Base-by-base conservation (phyloP, 2,797 vertebrate species). In the Tokudaia muenninki region DNA sequence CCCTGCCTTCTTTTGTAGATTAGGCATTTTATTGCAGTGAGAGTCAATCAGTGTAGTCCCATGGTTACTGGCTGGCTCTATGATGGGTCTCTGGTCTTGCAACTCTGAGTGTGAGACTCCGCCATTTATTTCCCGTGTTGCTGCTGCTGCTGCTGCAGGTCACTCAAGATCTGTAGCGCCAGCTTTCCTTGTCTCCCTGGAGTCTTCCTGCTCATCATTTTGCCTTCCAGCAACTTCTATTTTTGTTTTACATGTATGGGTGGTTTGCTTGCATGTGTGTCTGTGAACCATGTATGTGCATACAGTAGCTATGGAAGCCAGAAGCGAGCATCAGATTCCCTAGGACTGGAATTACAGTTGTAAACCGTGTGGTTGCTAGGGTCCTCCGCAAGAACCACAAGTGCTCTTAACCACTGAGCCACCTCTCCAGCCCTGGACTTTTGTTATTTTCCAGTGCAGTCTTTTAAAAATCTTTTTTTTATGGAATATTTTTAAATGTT, bases 1-100 rank as follows among this genome's bases (percentile, higher is more conserved):
- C 50, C 34, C 29, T 86, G 12, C 47, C 44, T 75, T 86, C 72
- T 91, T 93, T 82, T 91, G 9, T 95, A 90, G 55, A 10, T 91
- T 47, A 52, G n/a, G 26, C 82, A 7, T 86, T 94, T 89, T 65
- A 41, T 59, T 57, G 55, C 24, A 70, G 81, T n/a, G 37, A 77
- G 16, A 12, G 29, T 95, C 78, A 34, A 72, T 19, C 78, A 31
- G 24, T 41, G 44, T 67, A 91, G 70, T n/a, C 44, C 26, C n/a
- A 44, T 61, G 13, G 9, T 11, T 3, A 41, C 44, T 94, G 77
- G 22, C 75, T 94, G 70, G 16, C 80, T 87, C 44, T 63, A 11
- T 72, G 89, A 59, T 77, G 26, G n/a, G 8, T 57, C 44, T 87
- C 87, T 87, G 34, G 47, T 41, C 75, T 13, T 13, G 50, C 57